A percentile compares a stretch with the other conserved stretches of the same genome.
phyloP scores from a whole-genome alignment of 2,113 vertebrate genomes.

The Smithornis capensis region DNA sequence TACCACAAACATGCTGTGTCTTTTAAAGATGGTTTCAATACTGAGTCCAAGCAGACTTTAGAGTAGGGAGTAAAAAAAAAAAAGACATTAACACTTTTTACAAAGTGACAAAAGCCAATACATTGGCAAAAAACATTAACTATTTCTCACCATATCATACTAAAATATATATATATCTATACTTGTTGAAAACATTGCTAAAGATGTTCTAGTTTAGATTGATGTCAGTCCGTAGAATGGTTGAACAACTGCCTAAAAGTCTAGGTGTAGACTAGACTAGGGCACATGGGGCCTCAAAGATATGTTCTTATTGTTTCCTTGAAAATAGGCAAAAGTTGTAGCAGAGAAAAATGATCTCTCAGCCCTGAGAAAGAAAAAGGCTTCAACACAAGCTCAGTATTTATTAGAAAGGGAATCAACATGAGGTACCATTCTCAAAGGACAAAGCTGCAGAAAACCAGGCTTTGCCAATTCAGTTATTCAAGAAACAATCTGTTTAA shows the following conservation, averaged over 20 bases:
- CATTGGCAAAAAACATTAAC: neutral
- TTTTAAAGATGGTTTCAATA: neutral
- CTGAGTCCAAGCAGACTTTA: neutral
- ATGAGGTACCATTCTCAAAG: neutral
- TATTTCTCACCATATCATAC: neutral
- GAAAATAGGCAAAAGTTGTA: neutral
- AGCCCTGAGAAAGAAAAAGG: neutral
- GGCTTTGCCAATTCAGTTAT: neutral
- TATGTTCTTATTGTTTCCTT: neutral
- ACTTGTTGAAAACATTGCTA: neutral
- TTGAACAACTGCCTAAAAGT: neutral
- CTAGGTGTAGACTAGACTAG: neutral
- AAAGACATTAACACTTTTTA: neutral
- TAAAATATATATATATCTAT: too few species aligned
- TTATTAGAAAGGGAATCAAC: neutral
- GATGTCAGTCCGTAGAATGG: rapidly evolving
- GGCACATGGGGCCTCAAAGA: neutral
- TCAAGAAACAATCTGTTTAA: neutral
- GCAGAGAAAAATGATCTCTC: neutral
- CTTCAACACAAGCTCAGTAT: neutral
- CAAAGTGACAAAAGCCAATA: neutral
- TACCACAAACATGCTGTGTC: neutral
- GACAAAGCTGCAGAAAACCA: neutral
- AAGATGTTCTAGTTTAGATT: neutral
- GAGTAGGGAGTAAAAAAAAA: rapidly evolving